These are phyloP conservation scores for Oreocharis arfaki DNA, from an alignment of 2,113 vertebrate species.

Conservation along the genomic window DNA sequence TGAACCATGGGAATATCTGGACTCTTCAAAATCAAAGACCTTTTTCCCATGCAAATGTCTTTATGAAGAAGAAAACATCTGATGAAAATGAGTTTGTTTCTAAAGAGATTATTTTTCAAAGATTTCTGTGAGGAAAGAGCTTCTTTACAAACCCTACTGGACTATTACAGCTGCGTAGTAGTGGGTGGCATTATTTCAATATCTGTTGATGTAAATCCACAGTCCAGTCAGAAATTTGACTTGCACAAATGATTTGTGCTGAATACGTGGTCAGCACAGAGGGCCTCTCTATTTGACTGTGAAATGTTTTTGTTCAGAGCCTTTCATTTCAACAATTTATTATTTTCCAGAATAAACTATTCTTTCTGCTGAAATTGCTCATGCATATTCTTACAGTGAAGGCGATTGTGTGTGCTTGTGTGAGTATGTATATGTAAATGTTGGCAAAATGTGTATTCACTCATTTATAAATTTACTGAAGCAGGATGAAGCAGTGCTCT, in stretches of 20 bases:
- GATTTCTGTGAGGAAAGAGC: neutral
- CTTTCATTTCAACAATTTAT: constrained; percentile 13
- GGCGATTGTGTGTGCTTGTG: neutral
- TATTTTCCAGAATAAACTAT: neutral
- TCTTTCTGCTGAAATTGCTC: neutral
- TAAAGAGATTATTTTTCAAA: constrained; percentile 22
- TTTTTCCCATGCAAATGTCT: constrained; percentile 3
- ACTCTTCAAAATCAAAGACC: constrained; percentile 14
- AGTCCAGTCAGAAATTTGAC: neutral
- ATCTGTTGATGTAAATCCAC: neutral
- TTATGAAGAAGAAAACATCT: neutral
- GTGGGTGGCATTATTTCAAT: neutral
- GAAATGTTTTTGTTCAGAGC: constrained; percentile 30
- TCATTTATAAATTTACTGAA: constrained; percentile 49
- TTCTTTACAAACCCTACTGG: neutral
- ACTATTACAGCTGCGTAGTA: neutral
- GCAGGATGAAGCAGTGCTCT: constrained; percentile 36
- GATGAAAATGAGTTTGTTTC: neutral
- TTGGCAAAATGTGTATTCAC: constrained; percentile 30
- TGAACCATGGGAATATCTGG: neutral
- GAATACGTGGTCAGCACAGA: neutral
- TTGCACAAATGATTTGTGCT: neutral
- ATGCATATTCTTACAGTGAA: constrained; percentile 3
- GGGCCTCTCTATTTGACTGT: neutral
- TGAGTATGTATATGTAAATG: constrained; percentile 43